Evolutionary conservation across 1,140 invertebrate genomes (phyloP).

Genomic region (Sesamia nonagrioides): DNA sequence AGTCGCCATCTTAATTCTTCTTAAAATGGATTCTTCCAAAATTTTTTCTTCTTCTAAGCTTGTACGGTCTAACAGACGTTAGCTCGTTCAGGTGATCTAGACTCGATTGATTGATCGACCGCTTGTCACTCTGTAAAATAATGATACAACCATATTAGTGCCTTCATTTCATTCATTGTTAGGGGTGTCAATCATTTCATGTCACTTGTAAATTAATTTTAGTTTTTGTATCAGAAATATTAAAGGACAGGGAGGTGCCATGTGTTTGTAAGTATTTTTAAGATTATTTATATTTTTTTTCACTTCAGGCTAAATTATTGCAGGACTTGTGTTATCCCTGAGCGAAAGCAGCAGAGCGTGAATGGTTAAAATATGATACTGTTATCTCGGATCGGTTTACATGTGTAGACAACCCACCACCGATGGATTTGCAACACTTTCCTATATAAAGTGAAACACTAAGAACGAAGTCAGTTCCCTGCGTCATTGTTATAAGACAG

Average conservation of each 20-base stretch:
- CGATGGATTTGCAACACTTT: constrained; percentile 40
- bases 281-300: neutral
- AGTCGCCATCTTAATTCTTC: constrained; percentile 71
- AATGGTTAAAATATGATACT: constrained; percentile 63
- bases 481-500: constrained; percentile 1
- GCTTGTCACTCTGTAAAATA: constrained; percentile 63
- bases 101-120: constrained; percentile 56
- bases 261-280: neutral
- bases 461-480: neutral
- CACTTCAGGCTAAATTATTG: neutral
- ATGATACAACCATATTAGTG: constrained; percentile 69
- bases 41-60: constrained; percentile 32
- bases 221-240: neutral
- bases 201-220: neutral
- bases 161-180: constrained; percentile 50
- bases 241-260: neutral
- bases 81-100: constrained; percentile 40
- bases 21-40: constrained; percentile 49
- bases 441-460: constrained; percentile 51
- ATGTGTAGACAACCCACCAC: constrained; percentile 48
- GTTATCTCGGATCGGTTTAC: constrained; percentile 60
- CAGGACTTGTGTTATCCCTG: constrained; percentile 51
- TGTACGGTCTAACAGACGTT: constrained; percentile 30
- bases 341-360: constrained; percentile 58
- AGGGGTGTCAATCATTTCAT: constrained; percentile 52